Base-by-base conservation (phyloP, 1,140 invertebrate species). In the Vanessa atalanta region DNA sequence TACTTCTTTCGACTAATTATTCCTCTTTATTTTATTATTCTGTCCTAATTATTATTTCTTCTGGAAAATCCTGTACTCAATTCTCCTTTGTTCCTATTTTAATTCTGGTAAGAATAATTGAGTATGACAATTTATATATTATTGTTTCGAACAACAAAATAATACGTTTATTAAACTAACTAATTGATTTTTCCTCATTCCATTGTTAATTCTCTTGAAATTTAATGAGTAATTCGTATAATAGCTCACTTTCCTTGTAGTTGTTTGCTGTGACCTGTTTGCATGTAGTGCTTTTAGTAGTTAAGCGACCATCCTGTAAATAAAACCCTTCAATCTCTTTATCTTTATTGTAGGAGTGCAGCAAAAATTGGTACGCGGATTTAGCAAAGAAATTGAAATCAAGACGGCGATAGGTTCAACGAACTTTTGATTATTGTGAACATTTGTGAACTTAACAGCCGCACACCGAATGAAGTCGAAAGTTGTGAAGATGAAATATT, bases 401-500 rank as follows among this genome's bases (percentile, higher is more conserved):
- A 71, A 75, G 68, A 76, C 67, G 69, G 50, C 61, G 43, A 48
- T 79, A 76, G 47, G 57, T 61, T 63, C 65, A 37, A 31, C 60
- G 47, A 37, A 65, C 75, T 79, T 73, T 79, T 79, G 66, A 63
- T 74, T 73, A 73, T 80, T 79, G 66, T 76, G 67, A 71, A 66
- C 20, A 63, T 31, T 76, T 76, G 70, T 64, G 65, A 76, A 65
- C 65, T 68, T 55, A 63, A 53, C 63, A 72, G 70, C 71, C 73
- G 76, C 66, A 67, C 78, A 78, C 79, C 86, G 90, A 91, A 92
- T 91, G 90, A 91, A 92, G 90, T 92, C 90, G 79, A 92, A 92
- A 86, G 80, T 89, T 73, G 84, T 82, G 86, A 93, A 93, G 80
- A 92, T 92, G 91, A 93, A 93, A 93, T 93, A 91, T 88, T 87